A percentile compares a stretch with the other conserved stretches of the same genome.
Evolutionary conservation across 2,113 vertebrate species (phyloP).

Genomic region (Nannobrachium achirus): DNA sequence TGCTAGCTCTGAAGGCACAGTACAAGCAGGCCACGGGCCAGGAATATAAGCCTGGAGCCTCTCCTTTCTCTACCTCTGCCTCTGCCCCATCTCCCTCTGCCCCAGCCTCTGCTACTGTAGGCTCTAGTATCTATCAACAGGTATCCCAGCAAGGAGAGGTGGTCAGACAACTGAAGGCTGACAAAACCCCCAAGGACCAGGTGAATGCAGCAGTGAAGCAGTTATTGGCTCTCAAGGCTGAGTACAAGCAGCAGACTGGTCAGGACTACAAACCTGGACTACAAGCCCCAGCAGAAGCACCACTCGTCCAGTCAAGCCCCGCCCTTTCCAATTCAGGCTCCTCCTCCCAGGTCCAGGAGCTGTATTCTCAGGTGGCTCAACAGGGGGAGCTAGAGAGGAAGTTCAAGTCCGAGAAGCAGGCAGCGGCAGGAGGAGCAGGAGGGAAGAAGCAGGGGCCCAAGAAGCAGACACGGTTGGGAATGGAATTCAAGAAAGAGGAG

Average conservation of each 20-base stretch:
- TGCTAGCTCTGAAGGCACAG: slow-evolving; percentile 88
- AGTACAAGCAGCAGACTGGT: slow-evolving; percentile 84
- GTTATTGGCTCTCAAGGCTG: slow-evolving; percentile 80
- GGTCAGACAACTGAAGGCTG: slow-evolving; percentile 83
- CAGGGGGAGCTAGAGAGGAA: slow-evolving; percentile 93
- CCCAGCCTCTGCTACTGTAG: slow-evolving; percentile 10
- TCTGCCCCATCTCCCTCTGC: slow-evolving; percentile 21
- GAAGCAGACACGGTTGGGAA: slow-evolving; percentile 97
- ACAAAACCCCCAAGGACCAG: slow-evolving; percentile 83
- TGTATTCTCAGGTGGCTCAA: slow-evolving; percentile 80
- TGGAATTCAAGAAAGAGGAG: slow-evolving; percentile 97
- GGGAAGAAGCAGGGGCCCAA: slow-evolving; percentile 92
- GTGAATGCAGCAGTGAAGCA: slow-evolving; percentile 85
- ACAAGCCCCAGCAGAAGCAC: slow-evolving; percentile 39
- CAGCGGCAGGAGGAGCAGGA: slow-evolving; percentile 84
- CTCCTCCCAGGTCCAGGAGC: slow-evolving; percentile 49
- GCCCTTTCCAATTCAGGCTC: slow-evolving; percentile 40
- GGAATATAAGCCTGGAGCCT: slow-evolving; percentile 88
- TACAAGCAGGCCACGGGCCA: slow-evolving; percentile 89
- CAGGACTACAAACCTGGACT: slow-evolving; percentile 85
- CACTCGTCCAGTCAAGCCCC: neutral
- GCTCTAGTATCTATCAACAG: slow-evolving; percentile 45
- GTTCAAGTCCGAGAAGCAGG: slow-evolving; percentile 95
- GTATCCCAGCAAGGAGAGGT: slow-evolving; percentile 81
- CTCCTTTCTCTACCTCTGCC: slow-evolving; percentile 24